Evolutionary conservation across 2,888 invertebrate genomes (phyloP), one percentile per base, ranked within the genome.

Genomic region (Corbicula japonica): DNA sequence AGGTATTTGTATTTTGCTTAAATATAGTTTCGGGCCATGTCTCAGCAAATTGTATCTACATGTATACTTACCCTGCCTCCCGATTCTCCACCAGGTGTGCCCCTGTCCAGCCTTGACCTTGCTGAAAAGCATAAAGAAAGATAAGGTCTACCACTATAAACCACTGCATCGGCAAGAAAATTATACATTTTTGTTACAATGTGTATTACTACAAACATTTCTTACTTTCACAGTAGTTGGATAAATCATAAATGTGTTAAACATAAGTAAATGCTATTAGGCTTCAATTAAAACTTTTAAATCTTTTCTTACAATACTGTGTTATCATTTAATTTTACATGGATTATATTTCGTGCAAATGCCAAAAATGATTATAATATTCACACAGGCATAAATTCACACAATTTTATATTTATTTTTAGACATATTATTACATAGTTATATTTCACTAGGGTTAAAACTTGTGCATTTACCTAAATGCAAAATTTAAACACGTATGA

Each of bases 51-150:
- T n/a, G n/a, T n/a, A n/a, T n/a, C 56, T 34, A 15, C 10, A 26
- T 35, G 28, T 35, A 52, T 35, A 58, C 70, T 60, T 52, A 78
- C 74, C 62, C 68, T 73, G 10, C 69, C 74, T 15, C 76, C 66
- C 23, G 69, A 66, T 38, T 80, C 80, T 69, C 72, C 74, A 23
- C 78, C 79, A 66, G 78, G 78, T n/a, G 78, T 76, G 3, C 84
- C 70, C 52, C 80, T 76, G 21, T 80, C 78, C 35, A 76, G 73
- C 60, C 77, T 73, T 41, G 80, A 61, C 38, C 80, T 56, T 32
- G 84, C 84, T 84, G 66, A 41, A 75, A 77, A 58, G 18, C 30
- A 23, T 46, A 28, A 63, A 68, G 32, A 44, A 34, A 48, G 1
- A 30, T 34, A 21, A 46, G 12, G 4, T 56, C 18, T 18, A 30